Percentiles rank a stretch among this genome's conserved stretches.
Evolutionary conservation across 1,140 invertebrate genomes (phyloP).

Genomic region (Tetraneura akinire): DNA sequence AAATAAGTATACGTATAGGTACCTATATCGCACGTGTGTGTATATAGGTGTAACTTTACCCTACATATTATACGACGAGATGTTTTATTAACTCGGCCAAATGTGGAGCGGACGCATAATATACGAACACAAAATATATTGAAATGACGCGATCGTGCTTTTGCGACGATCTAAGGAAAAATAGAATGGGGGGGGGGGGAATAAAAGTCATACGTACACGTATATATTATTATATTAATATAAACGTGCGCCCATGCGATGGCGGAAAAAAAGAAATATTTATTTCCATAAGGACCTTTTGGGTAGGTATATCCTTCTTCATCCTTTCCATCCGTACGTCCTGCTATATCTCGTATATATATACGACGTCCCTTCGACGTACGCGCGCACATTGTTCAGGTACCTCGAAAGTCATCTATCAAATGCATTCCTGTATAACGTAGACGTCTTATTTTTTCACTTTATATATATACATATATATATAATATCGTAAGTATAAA

Average conservation of each 20-base stretch:
- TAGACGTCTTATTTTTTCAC: slow-evolving; percentile 17
- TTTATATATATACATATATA: neutral
- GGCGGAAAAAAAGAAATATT: slow-evolving; percentile 34
- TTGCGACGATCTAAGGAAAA: neutral
- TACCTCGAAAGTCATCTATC: slow-evolving; percentile 31
- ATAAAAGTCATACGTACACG: neutral
- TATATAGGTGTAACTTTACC: neutral
- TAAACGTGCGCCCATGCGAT: no score
- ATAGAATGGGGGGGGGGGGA: neutral
- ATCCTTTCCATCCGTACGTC: neutral
- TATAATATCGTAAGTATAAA: no score
- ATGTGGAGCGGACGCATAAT: neutral
- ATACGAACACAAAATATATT: neutral
- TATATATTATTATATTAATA: neutral
- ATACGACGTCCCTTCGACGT: no score
- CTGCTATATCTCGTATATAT: neutral
- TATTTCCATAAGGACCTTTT: slow-evolving; percentile 26
- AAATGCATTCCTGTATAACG: slow-evolving; percentile 17
- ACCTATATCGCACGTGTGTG: no score
- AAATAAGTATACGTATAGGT: no score
- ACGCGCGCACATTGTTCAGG: neutral
- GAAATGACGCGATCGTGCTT: neutral
- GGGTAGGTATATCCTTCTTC: neutral
- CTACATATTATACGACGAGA: neutral
- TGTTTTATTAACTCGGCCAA: slow-evolving; percentile 10